Conservation (phyloP, 2,113 vertebrate species). For the Anolis carolinensis region DNA sequence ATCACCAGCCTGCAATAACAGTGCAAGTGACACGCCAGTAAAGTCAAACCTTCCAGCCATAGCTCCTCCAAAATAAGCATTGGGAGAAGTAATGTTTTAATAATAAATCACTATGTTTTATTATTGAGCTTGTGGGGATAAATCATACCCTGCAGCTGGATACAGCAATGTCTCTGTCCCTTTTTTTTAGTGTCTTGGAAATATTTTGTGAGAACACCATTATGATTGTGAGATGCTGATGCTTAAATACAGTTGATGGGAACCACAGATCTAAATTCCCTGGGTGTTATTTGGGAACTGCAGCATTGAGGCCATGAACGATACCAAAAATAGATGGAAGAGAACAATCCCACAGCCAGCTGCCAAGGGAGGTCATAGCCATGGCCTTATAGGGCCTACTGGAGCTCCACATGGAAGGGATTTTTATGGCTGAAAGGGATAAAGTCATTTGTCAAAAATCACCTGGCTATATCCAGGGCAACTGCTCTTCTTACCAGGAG, state of each 20-base stretch:
- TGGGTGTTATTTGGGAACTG: neutral
- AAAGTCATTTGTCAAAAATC: neutral
- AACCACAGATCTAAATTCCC: neutral
- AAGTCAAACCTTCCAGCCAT: constrained; percentile 14
- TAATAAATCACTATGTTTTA: neutral
- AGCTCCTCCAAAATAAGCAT: constrained; percentile 50
- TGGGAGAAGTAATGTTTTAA: constrained; percentile 43
- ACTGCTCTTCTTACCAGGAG: neutral
- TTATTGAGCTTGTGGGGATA: constrained; percentile 8
- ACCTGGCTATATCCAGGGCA: neutral
- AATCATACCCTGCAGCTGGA: constrained; percentile 10
- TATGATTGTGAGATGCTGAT: neutral
- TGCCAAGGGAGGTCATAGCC: neutral
- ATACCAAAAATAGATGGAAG: constrained; percentile 20
- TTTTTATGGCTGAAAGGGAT: neutral
- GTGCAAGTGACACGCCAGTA: constrained; percentile 35
- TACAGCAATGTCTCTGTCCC: neutral
- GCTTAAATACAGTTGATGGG: neutral
- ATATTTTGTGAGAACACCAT: constrained; percentile 6
- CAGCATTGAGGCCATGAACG: neutral
- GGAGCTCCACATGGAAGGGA: neutral
- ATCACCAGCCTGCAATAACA: neutral
- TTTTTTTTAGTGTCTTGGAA: neutral
- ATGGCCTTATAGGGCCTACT: constrained; percentile 29
- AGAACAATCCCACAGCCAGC: neutral